Base-by-base conservation (phyloP, 2,888 invertebrate species). In the Orchesellides sinensis region DNA sequence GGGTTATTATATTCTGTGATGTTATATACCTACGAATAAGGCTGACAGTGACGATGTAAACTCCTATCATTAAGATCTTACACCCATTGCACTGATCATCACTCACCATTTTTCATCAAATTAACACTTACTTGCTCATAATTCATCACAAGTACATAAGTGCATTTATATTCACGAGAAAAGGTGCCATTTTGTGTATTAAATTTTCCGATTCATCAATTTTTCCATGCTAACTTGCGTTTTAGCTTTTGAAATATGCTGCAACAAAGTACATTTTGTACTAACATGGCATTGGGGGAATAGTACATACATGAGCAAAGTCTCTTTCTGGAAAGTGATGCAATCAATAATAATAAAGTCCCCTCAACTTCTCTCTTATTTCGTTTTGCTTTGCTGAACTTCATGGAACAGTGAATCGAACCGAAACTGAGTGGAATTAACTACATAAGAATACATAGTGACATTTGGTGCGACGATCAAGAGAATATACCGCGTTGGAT, bases 201-300 rank as follows among this genome's bases (percentile, higher is more conserved):
- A 70, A 82, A 82, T 82, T 82, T 82, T 82, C 82, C 82, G 75
- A 82, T 69, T 82, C 82, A 82, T 82, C 82, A 75, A 75, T 63
- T 81, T 75, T 82, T 82, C 32, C 32, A 32, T 6, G 10, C 32
- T 6, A 32, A 10, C 32, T 32, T 32, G 10, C 10, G 10, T 32
- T 32, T 6, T 32, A 32, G 5, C 10, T 32, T 32, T n/a, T 35
- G 35, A 21, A 59, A 32, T 59, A 59, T 32, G 59, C 59, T 32
- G n/a, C n/a, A n/a, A n/a, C n/a, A n/a, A n/a, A n/a, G 29, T 21
- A n/a, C 56, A 17, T 17, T 59, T 59, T 23, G 59, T 40, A 40
- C n/a, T 40, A 40, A 40, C 40, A 14, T 52, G 6, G 12, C 40
- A 35, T 35, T 6, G 29, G n/a, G 61, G 29, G 29, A 61, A 63